Conservation (phyloP, 2,113 vertebrate genomes). For the Tachysurus vachellii region DNA sequence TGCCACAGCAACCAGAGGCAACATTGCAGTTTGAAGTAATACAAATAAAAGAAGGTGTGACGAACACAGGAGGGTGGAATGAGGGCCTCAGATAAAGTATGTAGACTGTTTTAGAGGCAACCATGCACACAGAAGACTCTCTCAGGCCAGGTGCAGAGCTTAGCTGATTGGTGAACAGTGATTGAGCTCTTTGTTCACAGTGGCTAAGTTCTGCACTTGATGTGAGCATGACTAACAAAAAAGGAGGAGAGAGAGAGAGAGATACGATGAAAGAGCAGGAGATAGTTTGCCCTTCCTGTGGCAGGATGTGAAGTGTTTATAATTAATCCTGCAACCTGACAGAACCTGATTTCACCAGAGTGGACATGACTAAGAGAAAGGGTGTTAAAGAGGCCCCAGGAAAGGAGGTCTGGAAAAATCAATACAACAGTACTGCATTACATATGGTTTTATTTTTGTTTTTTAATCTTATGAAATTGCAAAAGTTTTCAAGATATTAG, state of each 20-base stretch:
- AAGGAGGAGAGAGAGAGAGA: conserved; percentile 8
- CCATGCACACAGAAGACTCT: conserved; percentile 66
- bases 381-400: background rate
- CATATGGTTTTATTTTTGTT: background rate
- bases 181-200: conserved; percentile 99
- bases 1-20: conserved; percentile 73
- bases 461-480: background rate
- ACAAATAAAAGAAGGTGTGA: conserved; percentile 59
- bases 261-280: conserved; percentile 3
- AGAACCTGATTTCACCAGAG: background rate
- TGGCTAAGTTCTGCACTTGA: conserved; percentile 99
- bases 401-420: background rate
- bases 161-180: conserved; percentile 99
- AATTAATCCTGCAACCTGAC: conserved; percentile 26
- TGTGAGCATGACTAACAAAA: conserved; percentile 77
- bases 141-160: conserved; percentile 97
- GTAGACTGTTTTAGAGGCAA: conserved; percentile 39
- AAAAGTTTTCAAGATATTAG: background rate
- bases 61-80: conserved; percentile 54
- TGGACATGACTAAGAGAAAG: background rate
- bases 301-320: conserved; percentile 39
- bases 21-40: conserved; percentile 43
- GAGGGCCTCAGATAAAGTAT: conserved; percentile 46
- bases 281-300: conserved; percentile 13
- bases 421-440: background rate